Evolutionary conservation across 2,888 invertebrate species (phyloP).

Genomic region (Cheilosia urbana): DNA sequence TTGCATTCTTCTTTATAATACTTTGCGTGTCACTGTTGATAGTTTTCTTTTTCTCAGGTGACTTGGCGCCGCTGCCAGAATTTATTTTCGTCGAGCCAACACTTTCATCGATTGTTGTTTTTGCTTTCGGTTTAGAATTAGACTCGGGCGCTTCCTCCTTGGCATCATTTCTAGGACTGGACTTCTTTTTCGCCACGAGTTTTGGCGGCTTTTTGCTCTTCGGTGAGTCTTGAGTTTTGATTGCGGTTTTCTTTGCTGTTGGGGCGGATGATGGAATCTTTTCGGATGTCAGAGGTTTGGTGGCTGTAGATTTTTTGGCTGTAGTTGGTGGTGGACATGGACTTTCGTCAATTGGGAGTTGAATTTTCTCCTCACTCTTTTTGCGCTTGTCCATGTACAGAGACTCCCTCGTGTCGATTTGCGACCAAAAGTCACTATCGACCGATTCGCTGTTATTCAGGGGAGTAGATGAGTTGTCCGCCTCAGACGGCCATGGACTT

Average conservation of each 20-base stretch:
- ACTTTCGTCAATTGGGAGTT: slow-evolving; percentile 41
- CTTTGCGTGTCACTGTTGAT: slow-evolving; percentile 57
- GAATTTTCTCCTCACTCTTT: slow-evolving; percentile 61
- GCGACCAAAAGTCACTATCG: slow-evolving; percentile 52
- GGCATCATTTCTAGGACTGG: slow-evolving; percentile 68
- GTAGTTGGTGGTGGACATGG: not conserved
- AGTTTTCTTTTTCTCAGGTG: slow-evolving; percentile 80
- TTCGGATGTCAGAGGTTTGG: slow-evolving; percentile 16
- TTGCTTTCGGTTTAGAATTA: slow-evolving; percentile 77
- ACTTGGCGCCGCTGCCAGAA: slow-evolving; percentile 83
- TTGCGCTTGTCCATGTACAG: slow-evolving; percentile 68
- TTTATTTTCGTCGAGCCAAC: slow-evolving; percentile 81
- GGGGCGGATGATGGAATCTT: slow-evolving; percentile 12
- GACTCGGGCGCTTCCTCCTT: slow-evolving; percentile 78
- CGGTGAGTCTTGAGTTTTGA: slow-evolving; percentile 67
- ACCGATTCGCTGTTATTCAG: not conserved
- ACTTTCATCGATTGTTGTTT: slow-evolving; percentile 73
- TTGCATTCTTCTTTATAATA: slow-evolving; percentile 40
- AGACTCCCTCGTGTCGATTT: slow-evolving; percentile 86
- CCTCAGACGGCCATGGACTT: not conserved
- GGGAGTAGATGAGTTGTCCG: not conserved
- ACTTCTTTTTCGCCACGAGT: slow-evolving; percentile 73
- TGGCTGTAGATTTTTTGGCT: slow-evolving; percentile 15
- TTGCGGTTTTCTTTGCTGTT: slow-evolving; percentile 64
- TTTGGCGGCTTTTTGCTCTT: slow-evolving; percentile 55